Conservation (phyloP, 2,113 vertebrate genomes). For the Cavia aperea region DNA sequence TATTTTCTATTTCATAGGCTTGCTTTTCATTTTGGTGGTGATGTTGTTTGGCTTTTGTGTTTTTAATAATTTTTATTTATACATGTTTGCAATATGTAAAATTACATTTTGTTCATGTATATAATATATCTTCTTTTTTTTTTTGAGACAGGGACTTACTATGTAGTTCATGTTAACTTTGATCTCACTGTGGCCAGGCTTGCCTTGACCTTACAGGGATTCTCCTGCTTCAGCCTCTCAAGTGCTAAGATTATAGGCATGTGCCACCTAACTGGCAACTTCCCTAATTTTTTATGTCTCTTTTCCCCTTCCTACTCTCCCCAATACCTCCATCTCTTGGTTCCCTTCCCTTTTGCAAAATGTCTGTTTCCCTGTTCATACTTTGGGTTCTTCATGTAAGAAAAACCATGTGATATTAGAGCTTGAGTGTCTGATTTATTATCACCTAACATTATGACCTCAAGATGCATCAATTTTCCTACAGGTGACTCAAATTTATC, state of each 20-base stretch:
- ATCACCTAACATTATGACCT: background rate
- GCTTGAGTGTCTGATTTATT: background rate
- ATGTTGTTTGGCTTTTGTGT: background rate
- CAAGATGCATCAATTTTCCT: background rate
- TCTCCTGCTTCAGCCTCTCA: background rate
- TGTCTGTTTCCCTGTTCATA: background rate
- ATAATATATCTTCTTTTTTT: background rate
- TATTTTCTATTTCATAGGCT: background rate
- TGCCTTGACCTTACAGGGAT: background rate
- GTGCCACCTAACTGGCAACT: background rate
- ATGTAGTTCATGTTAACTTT: background rate
- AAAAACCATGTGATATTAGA: background rate
- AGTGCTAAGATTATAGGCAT: background rate
- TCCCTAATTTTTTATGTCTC: background rate
- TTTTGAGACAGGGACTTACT: background rate
- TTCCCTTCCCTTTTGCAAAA: background rate
- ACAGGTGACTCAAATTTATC: background rate
- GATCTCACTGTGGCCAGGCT: background rate
- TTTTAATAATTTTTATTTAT: background rate
- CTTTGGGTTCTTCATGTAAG: background rate
- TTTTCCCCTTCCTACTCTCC: background rate
- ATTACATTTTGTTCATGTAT: background rate
- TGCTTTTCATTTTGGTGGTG: background rate
- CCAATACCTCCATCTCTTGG: background rate
- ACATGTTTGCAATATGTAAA: background rate